These are phyloP conservation scores for Polylopha cassiicola DNA, from an alignment of 2,888 invertebrate genomes.

Conservation along the genomic window DNA sequence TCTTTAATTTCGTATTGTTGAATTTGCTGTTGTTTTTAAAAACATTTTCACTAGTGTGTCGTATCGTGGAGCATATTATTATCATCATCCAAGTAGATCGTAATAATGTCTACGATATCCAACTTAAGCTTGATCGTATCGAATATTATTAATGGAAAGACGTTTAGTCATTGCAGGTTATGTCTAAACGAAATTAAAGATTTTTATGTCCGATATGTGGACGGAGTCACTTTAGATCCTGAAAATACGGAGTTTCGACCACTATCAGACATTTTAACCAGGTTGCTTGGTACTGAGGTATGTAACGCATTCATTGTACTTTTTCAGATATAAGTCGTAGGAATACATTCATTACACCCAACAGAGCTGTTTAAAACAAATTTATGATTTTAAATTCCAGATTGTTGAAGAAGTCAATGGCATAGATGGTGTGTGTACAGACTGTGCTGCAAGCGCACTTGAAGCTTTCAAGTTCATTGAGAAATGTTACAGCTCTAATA, in stretches of 20 bases:
- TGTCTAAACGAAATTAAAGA: conserved; percentile 48
- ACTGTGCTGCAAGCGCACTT: conserved; percentile 46
- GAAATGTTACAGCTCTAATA: conserved; percentile 40
- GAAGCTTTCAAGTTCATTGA: conserved; percentile 43
- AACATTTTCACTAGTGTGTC: no score
- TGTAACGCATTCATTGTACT: conserved; percentile 21
- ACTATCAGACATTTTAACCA: conserved; percentile 38
- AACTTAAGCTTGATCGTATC: conserved; percentile 48
- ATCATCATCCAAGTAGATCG: no score
- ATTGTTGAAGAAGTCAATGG: conserved; percentile 48
- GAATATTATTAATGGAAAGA: conserved; percentile 50
- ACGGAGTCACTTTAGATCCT: conserved; percentile 41
- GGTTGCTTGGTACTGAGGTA: conserved; percentile 46
- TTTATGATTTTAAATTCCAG: conserved; percentile 39
- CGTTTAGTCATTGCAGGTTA: conserved; percentile 64
- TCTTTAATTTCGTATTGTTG: conserved; percentile 11
- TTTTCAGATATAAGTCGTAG: neutral
- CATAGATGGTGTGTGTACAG: conserved; percentile 53
- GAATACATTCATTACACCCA: neutral
- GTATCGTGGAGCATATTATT: no score
- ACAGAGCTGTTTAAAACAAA: neutral
- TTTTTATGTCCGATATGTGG: conserved; percentile 50
- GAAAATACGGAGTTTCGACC: conserved; percentile 30
- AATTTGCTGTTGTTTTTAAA: no score
- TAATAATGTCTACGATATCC: no score